Evolutionary conservation across 2,797 vertebrate species (phyloP), one percentile per base, ranked within the genome.

Genomic region (Staurois parvus): DNA sequence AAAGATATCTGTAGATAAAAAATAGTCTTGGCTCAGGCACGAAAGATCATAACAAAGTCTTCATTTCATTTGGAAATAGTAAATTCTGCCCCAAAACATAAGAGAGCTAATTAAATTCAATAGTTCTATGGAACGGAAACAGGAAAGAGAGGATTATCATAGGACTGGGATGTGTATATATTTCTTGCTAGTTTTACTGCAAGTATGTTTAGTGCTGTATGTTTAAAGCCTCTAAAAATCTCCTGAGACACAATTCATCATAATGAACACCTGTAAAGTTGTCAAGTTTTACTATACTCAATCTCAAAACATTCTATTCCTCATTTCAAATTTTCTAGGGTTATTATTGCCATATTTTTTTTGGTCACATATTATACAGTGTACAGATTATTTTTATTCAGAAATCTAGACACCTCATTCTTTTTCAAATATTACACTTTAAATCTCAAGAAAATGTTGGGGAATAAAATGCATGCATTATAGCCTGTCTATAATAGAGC

Each of bases 231-330:
- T 72, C 32, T 37, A 21, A 74, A n/a, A 74, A 29, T 21, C 72
- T 75, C 29, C 12, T 29, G 6, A 75, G 26, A 75, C 72, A 29
- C 45, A 75, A 75, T 52, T 52, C 45, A 56, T 75, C 42, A 75
- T 52, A 37, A 72, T 40, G 40, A 72, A 72, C 5, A 69, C 28
- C 67, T 69, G 26, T 69, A 69, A 69, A 75, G 26, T 75, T 75
- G 72, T 75, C 72, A 52, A 48, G 26, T 75, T 42, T 48, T 75
- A 75, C 72, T 8, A 75, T 75, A 75, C 42, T 52, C 45, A 72
- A 42, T 72, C 34, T 40, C 24, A 72, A 72, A 72, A 40, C 34
- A 13, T 72, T 72, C 32, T 32, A n/a, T 42, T 40, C 34, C 40
- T 42, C 70, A 72, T 72, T 72, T 40, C 21, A 26, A 12, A 42